Evolutionary conservation across 2,888 invertebrate genomes (phyloP), one percentile per base, ranked within the genome.

Genomic region (Parasteatoda lunata): DNA sequence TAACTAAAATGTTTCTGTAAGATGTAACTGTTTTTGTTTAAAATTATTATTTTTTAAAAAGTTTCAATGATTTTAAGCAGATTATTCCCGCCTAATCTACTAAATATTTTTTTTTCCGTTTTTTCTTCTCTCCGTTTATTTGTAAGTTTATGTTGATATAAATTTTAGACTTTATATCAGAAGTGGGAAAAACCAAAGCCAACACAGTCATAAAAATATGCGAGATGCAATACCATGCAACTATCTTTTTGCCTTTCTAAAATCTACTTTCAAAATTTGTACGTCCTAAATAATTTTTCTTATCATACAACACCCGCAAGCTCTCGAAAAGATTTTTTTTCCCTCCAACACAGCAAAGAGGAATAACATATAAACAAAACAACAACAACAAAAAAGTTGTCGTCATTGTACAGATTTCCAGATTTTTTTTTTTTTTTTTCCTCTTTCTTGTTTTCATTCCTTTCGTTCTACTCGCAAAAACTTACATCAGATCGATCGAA

Each of bases 211-310:
- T 30, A 30, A 30, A 30, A 30, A 30, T 30, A 30, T 30, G 0
- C 30, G 30, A 30, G 30, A 30, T 30, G 30, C 30, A 30, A 30
- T 30, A 30, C 30, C 30, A 30, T 30, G 30, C 30, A 30, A 30
- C 30, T 30, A 30, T 30, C 70, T n/a, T 70, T n/a, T 15, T 3
- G n/a, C 49, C 13, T 47, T 45, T 49, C 5, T 49, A 49, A 48
- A 59, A 70, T 11, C 51, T 47, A 70, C 11, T 79, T 65, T 51
- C 6, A 11, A 59, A 79, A 79, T 65, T 79, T 72, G 79, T 48
- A 65, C 65, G 65, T 72, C 71, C 79, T 79, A 79, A 72, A 72
- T 79, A 79, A 79, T 72, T 64, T 79, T 79, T 72, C 79, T 72
- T 79, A 79, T 79, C 79, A 65, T 48, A 59, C 54, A 45, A 48